Evolutionary conservation across 2,113 vertebrate species (phyloP).

Genomic region (Cephalopterus ornatus): DNA sequence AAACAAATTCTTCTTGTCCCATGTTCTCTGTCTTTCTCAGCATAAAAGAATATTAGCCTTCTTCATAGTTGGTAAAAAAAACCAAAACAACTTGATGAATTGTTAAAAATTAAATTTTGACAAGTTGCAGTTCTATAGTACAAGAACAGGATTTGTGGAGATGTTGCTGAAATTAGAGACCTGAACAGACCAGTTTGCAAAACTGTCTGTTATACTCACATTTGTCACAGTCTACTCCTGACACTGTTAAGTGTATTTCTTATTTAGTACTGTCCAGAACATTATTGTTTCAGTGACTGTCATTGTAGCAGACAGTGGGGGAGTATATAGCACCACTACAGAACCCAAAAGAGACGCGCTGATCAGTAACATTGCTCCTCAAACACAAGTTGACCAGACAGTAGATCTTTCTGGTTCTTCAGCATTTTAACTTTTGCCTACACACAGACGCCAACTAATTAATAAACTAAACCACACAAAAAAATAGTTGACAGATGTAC

Average conservation of each 20-base stretch:
- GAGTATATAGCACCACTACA: background rate
- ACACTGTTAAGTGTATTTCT: background rate
- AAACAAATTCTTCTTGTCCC: background rate
- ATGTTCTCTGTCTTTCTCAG: background rate
- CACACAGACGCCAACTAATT: background rate
- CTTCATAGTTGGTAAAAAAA: background rate
- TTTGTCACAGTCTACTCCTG: background rate
- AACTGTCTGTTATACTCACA: background rate
- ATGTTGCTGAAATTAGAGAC: background rate
- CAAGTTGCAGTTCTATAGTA: background rate
- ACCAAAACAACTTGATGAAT: background rate
- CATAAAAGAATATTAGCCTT: background rate
- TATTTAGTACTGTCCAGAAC: background rate
- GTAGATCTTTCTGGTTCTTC: background rate
- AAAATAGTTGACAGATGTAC: background rate
- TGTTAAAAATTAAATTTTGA: background rate
- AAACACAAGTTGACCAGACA: background rate
- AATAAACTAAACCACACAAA: background rate
- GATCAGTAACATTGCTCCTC: background rate
- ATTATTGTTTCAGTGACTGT: background rate
- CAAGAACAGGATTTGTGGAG: background rate
- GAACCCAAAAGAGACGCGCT: background rate
- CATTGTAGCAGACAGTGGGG: background rate
- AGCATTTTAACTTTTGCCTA: background rate
- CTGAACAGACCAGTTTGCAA: background rate